A percentile compares a stretch with the other conserved stretches of the same genome.
phyloP scores from a whole-genome alignment of 2,797 vertebrate genomes.

The Parauchenoglanis ngamensis region DNA sequence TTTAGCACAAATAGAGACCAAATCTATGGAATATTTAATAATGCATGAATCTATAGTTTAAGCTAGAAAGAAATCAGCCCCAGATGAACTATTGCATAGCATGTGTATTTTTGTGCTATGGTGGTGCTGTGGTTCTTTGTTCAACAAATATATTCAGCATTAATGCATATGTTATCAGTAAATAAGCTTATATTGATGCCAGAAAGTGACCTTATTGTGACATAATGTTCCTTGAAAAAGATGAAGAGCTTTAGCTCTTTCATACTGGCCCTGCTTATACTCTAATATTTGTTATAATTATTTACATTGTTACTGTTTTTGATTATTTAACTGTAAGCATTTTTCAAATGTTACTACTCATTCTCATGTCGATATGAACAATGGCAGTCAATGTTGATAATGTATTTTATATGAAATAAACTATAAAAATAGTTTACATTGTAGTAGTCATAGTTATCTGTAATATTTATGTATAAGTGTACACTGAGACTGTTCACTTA shows the following conservation, averaged over 20 bases:
- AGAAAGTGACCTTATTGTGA: neutral
- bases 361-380: neutral
- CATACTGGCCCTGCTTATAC: neutral
- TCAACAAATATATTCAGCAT: neutral
- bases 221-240: neutral
- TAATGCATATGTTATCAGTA: neutral
- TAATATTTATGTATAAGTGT: neutral
- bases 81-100: neutral
- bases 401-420: neutral
- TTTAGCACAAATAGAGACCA: neutral
- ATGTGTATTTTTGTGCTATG: neutral
- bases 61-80: neutral
- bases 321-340: neutral
- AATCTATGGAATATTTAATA: neutral
- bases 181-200: neutral
- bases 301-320: neutral
- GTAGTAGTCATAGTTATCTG: neutral
- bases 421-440: neutral
- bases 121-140: neutral
- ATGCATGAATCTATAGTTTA: neutral
- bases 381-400: neutral
- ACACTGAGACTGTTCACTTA: neutral
- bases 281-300: neutral
- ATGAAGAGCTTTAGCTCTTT: neutral
- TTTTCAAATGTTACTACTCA: neutral